Evolutionary conservation across 1,140 invertebrate genomes (phyloP).

Genomic region (Scaptodrosophila lebanonensis): DNA sequence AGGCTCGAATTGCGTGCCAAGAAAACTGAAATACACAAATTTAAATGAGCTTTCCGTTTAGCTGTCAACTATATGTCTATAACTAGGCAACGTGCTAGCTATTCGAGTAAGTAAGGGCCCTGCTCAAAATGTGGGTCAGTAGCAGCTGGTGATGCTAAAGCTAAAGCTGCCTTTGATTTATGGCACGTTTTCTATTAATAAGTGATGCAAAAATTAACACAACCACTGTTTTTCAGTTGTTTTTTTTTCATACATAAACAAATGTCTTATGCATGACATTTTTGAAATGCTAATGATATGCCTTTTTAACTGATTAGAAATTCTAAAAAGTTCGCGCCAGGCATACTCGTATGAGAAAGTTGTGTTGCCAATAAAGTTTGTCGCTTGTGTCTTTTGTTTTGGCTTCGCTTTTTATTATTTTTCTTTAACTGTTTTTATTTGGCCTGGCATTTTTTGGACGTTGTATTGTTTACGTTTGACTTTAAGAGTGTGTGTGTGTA

Average conservation of each 20-base stretch:
- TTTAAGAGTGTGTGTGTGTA: conserved; percentile 8
- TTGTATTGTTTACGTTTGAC: conserved; percentile 44
- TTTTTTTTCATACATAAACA: background rate
- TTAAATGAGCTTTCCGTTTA: conserved; percentile 8
- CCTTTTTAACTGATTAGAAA: conserved; percentile 27
- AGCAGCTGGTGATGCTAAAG: too few species aligned
- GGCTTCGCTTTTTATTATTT: conserved; percentile 17
- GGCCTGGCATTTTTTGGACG: conserved; percentile 38
- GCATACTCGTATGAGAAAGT: conserved; percentile 45
- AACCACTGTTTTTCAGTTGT: too few species aligned
- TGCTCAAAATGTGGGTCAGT: conserved; percentile 61
- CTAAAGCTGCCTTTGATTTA: conserved; percentile 18
- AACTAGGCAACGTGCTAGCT: too few species aligned
- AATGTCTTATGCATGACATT: background rate
- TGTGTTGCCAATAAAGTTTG: conserved; percentile 52
- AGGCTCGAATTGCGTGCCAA: conserved; percentile 55
- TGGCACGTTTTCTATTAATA: conserved; percentile 31
- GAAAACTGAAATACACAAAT: conserved; percentile 38
- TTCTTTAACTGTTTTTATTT: conserved; percentile 48
- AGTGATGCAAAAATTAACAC: too few species aligned
- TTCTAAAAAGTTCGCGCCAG: conserved; percentile 30
- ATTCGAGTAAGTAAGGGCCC: too few species aligned
- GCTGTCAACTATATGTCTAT: conserved; percentile 4
- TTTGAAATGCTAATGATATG: conserved; percentile 5
- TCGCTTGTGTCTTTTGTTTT: conserved; percentile 67